Conservation (phyloP, 2,797 vertebrate species). For the Alauda arvensis region DNA sequence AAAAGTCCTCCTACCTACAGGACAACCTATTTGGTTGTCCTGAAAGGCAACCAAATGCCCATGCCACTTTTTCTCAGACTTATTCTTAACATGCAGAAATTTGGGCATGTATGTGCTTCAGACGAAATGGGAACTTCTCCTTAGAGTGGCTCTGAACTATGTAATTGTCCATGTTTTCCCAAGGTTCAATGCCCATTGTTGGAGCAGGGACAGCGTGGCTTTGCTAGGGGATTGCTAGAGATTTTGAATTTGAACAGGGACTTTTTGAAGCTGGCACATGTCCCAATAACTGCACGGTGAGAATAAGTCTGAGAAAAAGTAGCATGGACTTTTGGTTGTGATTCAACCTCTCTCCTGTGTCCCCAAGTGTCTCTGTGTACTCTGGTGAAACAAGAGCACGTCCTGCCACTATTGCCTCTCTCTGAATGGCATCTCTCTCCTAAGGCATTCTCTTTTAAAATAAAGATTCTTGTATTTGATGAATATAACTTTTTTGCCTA, state of each 20-base stretch:
- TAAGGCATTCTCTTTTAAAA: background rate
- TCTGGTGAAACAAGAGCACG: background rate
- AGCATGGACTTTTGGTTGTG: no score
- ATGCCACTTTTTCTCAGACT: background rate
- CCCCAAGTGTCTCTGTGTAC: background rate
- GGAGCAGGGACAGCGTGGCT: no score
- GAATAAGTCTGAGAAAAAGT: no score
- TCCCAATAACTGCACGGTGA: no score
- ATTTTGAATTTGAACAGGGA: no score
- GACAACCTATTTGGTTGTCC: background rate
- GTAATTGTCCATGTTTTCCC: no score
- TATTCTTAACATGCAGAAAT: background rate
- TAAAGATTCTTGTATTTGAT: background rate
- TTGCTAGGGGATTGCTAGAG: no score
- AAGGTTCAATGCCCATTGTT: no score
- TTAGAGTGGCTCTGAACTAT: no score
- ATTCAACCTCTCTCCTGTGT: background rate
- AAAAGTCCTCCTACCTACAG: background rate
- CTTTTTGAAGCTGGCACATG: no score
- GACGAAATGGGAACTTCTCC: no score
- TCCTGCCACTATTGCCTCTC: accelerated
- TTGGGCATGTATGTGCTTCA: no score
- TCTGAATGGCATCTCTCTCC: background rate
- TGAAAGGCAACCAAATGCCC: background rate
- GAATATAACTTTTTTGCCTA: background rate